Evolutionary conservation across 2,797 vertebrate species (phyloP), one percentile per base, ranked within the genome.

Genomic region (Glossophaga mutica): DNA sequence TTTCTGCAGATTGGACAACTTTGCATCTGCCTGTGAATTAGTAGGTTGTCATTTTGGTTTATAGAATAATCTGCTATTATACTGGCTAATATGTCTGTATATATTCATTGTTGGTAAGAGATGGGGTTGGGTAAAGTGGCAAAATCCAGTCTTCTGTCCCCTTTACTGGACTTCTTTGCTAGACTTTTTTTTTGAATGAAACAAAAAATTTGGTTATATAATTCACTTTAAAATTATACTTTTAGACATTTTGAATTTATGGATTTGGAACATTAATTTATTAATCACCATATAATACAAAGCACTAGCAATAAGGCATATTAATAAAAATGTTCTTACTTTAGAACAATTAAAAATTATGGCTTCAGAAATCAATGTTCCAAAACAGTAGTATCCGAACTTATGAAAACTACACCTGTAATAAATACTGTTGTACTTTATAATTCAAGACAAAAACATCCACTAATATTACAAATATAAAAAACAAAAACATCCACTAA

Each of bases 191-290:
- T 77, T 68, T 39, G 10, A 15, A 83, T 50, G 14, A 81, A 79
- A 81, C 57, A 48, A 15, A 55, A 71, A 37, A 9, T 50, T n/a
- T 32, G 14, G 48, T 68, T 42, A 15, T 22, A 46, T 22, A 52
- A 62, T 78, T 88, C 88, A 42, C 9, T 65, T 37, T 87, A 74
- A 92, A 95, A 70, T 57, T 37, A 29, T 46, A 86, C 82, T 88
- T 92, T 83, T 59, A 79, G 70, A 76, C 83, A 91, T 50, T 48
- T 95, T 97, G 26, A 85, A 9, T 85, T 50, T 96, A 24, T 94
- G 34, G 59, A 76, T 87, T 88, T 86, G 29, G 7, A 10, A 59
- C 15, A 22, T 88, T 26, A 77, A 67, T 87, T 82, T 74, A 68
- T 77, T 82, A 57, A 85, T 70, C 46, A 87, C 32, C 1, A 34